Evolutionary conservation across 1,140 invertebrate genomes (phyloP).

Genomic region (Zaprionus inermis): DNA sequence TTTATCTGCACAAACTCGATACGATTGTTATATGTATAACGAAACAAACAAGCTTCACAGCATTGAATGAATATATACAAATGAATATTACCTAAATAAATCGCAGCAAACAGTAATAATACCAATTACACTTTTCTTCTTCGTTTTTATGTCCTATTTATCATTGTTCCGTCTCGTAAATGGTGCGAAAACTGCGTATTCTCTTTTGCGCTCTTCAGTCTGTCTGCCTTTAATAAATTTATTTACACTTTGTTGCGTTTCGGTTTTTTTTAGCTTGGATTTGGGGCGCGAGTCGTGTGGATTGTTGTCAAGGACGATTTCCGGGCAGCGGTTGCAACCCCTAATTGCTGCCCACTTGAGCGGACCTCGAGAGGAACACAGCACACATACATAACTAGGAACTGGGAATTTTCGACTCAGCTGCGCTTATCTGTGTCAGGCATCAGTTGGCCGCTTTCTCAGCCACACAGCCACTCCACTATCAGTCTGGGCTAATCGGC

Average conservation of each 20-base stretch:
- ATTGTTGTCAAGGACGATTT: conserved; percentile 59
- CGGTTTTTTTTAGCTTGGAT: conserved; percentile 39
- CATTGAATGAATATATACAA: background rate
- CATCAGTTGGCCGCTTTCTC: conserved; percentile 68
- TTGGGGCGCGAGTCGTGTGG: conserved; percentile 71
- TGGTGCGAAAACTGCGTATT: conserved; percentile 74
- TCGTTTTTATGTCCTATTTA: conserved; percentile 43
- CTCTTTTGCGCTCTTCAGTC: conserved; percentile 43
- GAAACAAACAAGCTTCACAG: background rate
- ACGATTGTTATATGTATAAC: background rate
- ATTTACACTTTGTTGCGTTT: conserved; percentile 77
- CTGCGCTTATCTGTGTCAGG: conserved; percentile 70
- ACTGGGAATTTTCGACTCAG: conserved; percentile 36
- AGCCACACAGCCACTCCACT: conserved; percentile 40
- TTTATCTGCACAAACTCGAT: background rate
- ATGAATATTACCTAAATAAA: background rate
- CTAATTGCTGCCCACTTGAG: conserved; percentile 77
- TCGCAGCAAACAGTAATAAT: background rate
- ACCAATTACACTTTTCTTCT: conserved; percentile 24
- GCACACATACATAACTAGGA: background rate
- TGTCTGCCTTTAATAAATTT: conserved; percentile 70
- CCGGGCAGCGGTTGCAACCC: conserved; percentile 62
- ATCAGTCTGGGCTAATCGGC: conserved; percentile 50
- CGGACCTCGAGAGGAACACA: conserved; percentile 16
- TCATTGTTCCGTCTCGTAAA: conserved; percentile 56